phyloP scores from a whole-genome alignment of 2,888 invertebrate genomes.

The Escarpia spicata region DNA sequence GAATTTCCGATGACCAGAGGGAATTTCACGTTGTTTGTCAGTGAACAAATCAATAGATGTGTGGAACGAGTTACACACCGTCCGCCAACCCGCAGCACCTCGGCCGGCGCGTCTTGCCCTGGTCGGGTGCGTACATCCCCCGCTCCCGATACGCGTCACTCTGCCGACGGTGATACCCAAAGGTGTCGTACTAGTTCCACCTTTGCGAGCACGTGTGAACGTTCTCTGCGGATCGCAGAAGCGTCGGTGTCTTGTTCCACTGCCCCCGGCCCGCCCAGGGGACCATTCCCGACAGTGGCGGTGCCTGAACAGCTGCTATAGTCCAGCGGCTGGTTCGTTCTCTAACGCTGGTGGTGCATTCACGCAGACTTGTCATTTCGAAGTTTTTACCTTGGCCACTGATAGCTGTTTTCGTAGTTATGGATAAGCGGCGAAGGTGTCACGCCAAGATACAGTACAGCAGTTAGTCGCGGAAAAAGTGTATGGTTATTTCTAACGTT shows the following conservation, averaged over 20 bases:
- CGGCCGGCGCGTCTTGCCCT: neutral
- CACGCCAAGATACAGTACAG: neutral
- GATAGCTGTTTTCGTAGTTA: neutral
- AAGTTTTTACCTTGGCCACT: neutral
- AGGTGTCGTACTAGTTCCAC: neutral
- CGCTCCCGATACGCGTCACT: neutral
- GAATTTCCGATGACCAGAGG: neutral
- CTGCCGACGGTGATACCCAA: neutral
- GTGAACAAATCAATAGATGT: neutral
- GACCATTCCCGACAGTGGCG: neutral
- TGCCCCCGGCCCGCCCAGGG: neutral
- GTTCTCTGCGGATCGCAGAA: neutral
- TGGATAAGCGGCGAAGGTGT: neutral
- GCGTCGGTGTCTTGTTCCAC: neutral
- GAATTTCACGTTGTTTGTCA: neutral
- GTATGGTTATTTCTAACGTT: neutral
- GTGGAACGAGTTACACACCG: neutral
- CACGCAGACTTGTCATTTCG: neutral
- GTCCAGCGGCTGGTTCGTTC: neutral
- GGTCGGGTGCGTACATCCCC: neutral
- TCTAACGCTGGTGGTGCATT: neutral
- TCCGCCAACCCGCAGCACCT: neutral
- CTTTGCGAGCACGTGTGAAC: neutral
- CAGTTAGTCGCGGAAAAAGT: neutral
- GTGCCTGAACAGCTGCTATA: neutral